A percentile compares a stretch with the other conserved stretches of the same genome.
phyloP scores from a whole-genome alignment of 1,140 invertebrate genomes.

The Adoxophyes honmai region DNA sequence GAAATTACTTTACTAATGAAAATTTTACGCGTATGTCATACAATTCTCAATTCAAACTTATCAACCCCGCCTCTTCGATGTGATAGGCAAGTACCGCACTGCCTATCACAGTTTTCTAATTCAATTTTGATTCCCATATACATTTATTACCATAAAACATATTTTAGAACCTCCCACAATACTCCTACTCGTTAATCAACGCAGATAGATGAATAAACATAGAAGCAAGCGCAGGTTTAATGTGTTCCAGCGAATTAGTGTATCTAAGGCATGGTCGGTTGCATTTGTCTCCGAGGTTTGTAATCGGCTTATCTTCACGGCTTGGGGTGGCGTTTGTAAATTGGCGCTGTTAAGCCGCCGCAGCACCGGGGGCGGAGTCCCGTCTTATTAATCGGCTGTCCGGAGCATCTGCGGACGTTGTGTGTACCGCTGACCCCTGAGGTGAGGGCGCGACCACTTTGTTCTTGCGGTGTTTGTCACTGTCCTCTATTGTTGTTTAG shows the following conservation, averaged over 20 bases:
- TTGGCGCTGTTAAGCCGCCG: slow-evolving; percentile 27
- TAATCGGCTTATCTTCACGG: slow-evolving; percentile 52
- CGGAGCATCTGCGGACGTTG: slow-evolving; percentile 55
- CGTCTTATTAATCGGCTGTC: slow-evolving; percentile 70
- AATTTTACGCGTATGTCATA: no score
- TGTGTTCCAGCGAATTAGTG: slow-evolving; percentile 14
- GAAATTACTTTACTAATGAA: no score
- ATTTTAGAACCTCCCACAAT: no score
- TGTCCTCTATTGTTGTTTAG: slow-evolving; percentile 22
- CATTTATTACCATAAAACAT: no score
- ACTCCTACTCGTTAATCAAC: no score
- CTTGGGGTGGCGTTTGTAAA: slow-evolving; percentile 39
- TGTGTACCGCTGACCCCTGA: slow-evolving; percentile 52
- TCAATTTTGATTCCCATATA: no score
- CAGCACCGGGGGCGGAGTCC: slow-evolving; percentile 35
- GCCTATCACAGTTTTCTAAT: no score
- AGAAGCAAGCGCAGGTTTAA: neutral
- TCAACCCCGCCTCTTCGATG: no score
- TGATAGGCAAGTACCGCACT: no score
- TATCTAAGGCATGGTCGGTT: slow-evolving; percentile 21
- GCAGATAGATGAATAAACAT: no score
- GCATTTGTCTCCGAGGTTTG: slow-evolving; percentile 34
- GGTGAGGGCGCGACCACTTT: slow-evolving; percentile 33
- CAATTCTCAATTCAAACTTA: no score
- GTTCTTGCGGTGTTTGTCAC: slow-evolving; percentile 46